Base-by-base conservation (phyloP, 2,797 vertebrate genomes). In the Steatocranus sp. region DNA sequence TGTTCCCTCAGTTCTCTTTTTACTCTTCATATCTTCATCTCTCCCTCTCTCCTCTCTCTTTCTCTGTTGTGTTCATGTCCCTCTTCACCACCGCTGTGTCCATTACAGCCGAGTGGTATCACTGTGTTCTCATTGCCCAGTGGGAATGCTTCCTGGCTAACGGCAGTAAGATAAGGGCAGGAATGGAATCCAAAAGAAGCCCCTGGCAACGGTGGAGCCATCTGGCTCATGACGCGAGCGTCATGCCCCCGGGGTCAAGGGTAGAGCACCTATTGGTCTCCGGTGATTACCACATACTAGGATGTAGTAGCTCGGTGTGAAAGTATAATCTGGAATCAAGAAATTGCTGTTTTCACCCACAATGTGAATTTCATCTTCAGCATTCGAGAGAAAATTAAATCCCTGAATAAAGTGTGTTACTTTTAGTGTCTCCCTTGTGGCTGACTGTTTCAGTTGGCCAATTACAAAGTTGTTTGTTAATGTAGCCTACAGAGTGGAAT, bases 381-480 rank as follows among this genome's bases (percentile, higher is more conserved):
- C 36, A 30, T 68, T 58, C 18, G 17, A 76, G 51, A n/a, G 50
- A 61, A 51, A 56, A 30, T 23, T 2, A 4, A 68, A 34, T 73
- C 66, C 51, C 76, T 78, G 77, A 81, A 46, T 89, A 63, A 83
- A 87, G 77, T 11, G 38, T 41, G 58, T 87, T 88, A 41, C 88
- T 81, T 89, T 74, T 66, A 75, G 49, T 46, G 41, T 50, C 38
- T 92, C 89, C 87, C 91, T 83, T 2, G 75, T 84, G 90, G 51
- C 84, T 25, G 32, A 23, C 75, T 88, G 78, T 91, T 88, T 88
- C 50, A 84, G 80, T 86, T 63, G 81, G 81, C 79, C 88, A 90
- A 93, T 90, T 93, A 91, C 77, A 77, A 87, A 93, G 86, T 82
- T 82, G 83, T 89, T 92, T 92, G 84, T 89, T 90, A 89, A 91